Base-by-base conservation (phyloP, 1,140 invertebrate species). In the Cyphomyrmex costatus region DNA sequence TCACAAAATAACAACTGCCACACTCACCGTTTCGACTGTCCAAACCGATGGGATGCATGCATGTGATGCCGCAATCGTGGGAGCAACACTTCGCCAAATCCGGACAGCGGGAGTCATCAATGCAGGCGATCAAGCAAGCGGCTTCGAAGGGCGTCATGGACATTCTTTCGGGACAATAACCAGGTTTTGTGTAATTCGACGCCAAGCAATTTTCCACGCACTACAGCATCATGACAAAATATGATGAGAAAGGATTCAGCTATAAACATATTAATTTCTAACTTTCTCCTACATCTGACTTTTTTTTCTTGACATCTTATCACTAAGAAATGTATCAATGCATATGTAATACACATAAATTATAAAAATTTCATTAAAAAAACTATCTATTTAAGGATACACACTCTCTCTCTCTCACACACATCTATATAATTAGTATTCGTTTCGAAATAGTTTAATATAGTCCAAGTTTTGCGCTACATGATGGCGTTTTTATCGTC, bases 31-130 rank as follows among this genome's bases (percentile, higher is more conserved):
- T 85, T 71, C 71, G 80, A 42, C 95, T 95, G 16, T 96, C 92
- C 16, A 97, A 91, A 74, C 96, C 96, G 0, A 95, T 70, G 0
- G 97, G 96, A 58, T 96, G 95, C 90, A 96, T 96, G 92, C 97
- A 97, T 16, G 96, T 96, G 19, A 96, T 94, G 4, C 97, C 96
- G 71, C 97, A 97, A 33, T 94, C 94, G 88, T 96, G 96, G n/a
- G 93, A 91, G 87, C 97, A 97, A 92, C 97, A 97, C 85, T 97
- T 96, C 27, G 96, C 95, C 0, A 96, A 95, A 71, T 96, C 96
- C 27, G 96, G 95, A 90, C 97, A 97, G 76, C 97, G 96, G 1
- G 96, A 95, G 89, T 97, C 97, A 53, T 95, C 93, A 56, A 94
- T 92, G 83, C 97, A 97, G 19, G 96, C 96, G 76, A 96, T 93